Percentiles rank a stretch among this genome's conserved stretches.
Conservation (phyloP, 2,797 vertebrate species). For the Valencia hispanica region DNA sequence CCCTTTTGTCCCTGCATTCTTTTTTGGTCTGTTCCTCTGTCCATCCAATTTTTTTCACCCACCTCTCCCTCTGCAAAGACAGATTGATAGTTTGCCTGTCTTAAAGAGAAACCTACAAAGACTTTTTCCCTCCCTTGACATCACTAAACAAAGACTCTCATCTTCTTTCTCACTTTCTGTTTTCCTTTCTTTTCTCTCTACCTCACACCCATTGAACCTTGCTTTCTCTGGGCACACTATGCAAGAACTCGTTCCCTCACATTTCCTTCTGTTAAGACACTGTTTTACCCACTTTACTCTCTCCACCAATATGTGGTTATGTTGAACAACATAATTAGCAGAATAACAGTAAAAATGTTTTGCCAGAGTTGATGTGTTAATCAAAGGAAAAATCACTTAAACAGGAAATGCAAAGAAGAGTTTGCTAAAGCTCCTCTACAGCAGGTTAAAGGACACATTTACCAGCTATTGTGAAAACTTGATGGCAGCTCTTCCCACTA, state of each 20-base stretch:
- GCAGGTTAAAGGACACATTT: too few relatives aligned
- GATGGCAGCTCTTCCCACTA: neutral
- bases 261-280: constrained; percentile 38
- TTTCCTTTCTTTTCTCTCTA: constrained; percentile 26
- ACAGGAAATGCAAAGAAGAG: neutral
- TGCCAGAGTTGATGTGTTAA: neutral
- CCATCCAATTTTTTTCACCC: neutral
- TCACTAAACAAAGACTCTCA: constrained; percentile 59
- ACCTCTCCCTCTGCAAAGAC: constrained; percentile 19
- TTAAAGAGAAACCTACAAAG: constrained; percentile 58
- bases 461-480: neutral
- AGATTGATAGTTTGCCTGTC: constrained; percentile 68
- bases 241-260: constrained; percentile 11
- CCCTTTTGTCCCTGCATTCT: constrained; percentile 18
- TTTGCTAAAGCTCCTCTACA: neutral
- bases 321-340: constrained; percentile 5
- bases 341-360: neutral
- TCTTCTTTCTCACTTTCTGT: constrained; percentile 39
- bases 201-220: constrained; percentile 49
- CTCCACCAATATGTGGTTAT: neutral
- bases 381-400: neutral
- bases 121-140: constrained; percentile 56
- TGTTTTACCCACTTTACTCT: constrained; percentile 2
- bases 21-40: constrained; percentile 23
- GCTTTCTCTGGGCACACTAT: constrained; percentile 44